Base-by-base conservation (phyloP, 2,113 vertebrate species). In the Oostethus manadensis region DNA sequence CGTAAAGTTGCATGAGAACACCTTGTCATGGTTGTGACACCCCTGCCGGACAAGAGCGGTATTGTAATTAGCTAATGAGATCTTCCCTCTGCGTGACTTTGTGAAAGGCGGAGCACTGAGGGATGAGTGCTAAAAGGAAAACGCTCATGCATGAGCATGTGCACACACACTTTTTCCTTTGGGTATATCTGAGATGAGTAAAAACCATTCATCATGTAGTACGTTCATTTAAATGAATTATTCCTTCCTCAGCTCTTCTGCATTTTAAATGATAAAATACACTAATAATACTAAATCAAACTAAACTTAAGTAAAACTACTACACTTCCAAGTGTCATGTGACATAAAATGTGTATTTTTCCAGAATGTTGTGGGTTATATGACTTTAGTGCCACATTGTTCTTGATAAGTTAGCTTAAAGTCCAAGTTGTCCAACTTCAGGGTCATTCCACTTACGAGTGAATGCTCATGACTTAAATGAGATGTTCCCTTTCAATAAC, bases 171-270 rank as follows among this genome's bases (percentile, higher is more conserved):
- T 49, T 48, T n/a, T 33, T 47, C 55, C 44, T 43, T 8, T 17
- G 33, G 22, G 38, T 40, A 3, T n/a, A 43, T 57, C 43, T 45
- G 53, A 68, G 64, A 50, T 70, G 26, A 64, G 50, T 70, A 60
- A 8, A 70, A 51, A 35, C 72, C 23, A 10, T 42, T 42, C 33
- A 14, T 13, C 6, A 10, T 20, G 18, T 20, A 11, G 8, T 58
- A 33, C 62, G 11, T 26, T 8, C 10, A 38, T 58, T 50, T 56
- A 21, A 62, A 59, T 79, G 17, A 54, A 58, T 71, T 63, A 78
- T 68, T 48, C 56, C 73, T 74, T 64, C 14, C 68, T 64, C 43
- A 40, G 45, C 59, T 69, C 18, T 71, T 51, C 45, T 70, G 2
- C 61, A 76, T 76, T 68, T 68, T 59, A 60, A 51, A 65, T 70